Conservation (phyloP, 2,113 vertebrate genomes). For the Nannospalax galili region DNA sequence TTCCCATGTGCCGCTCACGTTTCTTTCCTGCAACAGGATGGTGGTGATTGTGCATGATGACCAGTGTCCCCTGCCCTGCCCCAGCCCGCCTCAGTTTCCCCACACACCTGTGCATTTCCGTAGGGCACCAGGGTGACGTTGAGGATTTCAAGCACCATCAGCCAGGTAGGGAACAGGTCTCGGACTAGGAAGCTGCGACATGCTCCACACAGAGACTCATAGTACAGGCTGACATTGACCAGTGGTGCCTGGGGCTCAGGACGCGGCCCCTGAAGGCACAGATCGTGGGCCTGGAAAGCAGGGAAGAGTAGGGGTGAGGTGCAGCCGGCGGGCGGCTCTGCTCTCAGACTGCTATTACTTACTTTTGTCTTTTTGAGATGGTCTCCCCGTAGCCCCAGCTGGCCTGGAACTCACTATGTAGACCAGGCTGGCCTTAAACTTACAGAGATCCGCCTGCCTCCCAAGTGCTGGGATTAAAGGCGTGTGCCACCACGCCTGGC, state of each 20-base stretch:
- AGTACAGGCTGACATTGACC: slow-evolving; percentile 89
- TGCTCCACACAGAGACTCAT: slow-evolving; percentile 91
- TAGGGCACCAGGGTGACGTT: slow-evolving; percentile 91
- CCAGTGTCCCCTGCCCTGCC: fast-evolving
- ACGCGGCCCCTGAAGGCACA: slow-evolving; percentile 81
- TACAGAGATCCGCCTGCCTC: too few species aligned
- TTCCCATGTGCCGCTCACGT: slow-evolving; percentile 82
- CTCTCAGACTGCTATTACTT: too few species aligned
- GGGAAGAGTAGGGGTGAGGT: fast-evolving
- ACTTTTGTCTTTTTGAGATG: too few species aligned
- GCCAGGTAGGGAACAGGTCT: slow-evolving; percentile 89
- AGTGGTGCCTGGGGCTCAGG: slow-evolving; percentile 50
- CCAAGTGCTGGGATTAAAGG: too few species aligned
- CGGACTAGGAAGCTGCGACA: slow-evolving; percentile 85
- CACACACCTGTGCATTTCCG: slow-evolving; percentile 91
- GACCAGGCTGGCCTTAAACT: too few species aligned
- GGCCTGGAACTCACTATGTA: too few species aligned
- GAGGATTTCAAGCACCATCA: slow-evolving; percentile 88
- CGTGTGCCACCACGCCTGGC: too few species aligned
- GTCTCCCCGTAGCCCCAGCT: too few species aligned
- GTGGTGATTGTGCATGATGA: background rate
- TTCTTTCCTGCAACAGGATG: slow-evolving; percentile 86
- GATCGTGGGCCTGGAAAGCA: slow-evolving; percentile 81
- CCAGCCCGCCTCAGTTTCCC: fast-evolving
- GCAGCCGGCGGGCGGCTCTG: background rate